Percentiles rank a stretch among this genome's conserved stretches.
Evolutionary conservation across 2,888 invertebrate genomes (phyloP).

Genomic region (Parthenolecanium corni): DNA sequence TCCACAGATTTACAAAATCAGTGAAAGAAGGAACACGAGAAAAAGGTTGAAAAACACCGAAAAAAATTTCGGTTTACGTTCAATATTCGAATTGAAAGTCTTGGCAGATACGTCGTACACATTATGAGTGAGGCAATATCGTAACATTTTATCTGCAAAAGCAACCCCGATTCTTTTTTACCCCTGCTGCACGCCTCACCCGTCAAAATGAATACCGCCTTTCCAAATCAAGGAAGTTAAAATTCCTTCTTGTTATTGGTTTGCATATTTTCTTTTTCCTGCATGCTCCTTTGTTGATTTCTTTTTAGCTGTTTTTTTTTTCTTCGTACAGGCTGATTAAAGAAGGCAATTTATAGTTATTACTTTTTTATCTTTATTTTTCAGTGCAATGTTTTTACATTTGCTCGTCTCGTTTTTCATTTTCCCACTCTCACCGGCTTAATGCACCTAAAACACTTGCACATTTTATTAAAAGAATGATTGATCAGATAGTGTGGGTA

Average conservation of each 20-base stretch:
- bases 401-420: neutral
- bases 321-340: slow-evolving; percentile 17
- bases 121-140: slow-evolving; percentile 24
- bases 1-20: no score
- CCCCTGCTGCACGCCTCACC: no score
- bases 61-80: no score
- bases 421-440: neutral
- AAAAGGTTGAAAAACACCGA: no score
- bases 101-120: slow-evolving; percentile 16
- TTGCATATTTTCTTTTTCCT: neutral
- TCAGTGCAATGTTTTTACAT: slow-evolving; percentile 11
- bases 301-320: slow-evolving; percentile 1
- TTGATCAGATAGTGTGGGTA: neutral
- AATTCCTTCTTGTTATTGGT: slow-evolving; percentile 24
- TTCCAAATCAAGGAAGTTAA: slow-evolving; percentile 25
- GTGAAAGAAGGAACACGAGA: no score
- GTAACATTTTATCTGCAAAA: slow-evolving; percentile 22
- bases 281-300: neutral
- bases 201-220: slow-evolving; percentile 7
- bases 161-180: slow-evolving; percentile 1
- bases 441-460: no score
- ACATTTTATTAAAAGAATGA: neutral
- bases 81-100: slow-evolving; percentile 16
- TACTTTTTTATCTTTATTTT: slow-evolving; percentile 27
- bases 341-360: slow-evolving; percentile 28